Conservation (phyloP, 2,888 invertebrate genomes). For the Morpho deidamia region DNA sequence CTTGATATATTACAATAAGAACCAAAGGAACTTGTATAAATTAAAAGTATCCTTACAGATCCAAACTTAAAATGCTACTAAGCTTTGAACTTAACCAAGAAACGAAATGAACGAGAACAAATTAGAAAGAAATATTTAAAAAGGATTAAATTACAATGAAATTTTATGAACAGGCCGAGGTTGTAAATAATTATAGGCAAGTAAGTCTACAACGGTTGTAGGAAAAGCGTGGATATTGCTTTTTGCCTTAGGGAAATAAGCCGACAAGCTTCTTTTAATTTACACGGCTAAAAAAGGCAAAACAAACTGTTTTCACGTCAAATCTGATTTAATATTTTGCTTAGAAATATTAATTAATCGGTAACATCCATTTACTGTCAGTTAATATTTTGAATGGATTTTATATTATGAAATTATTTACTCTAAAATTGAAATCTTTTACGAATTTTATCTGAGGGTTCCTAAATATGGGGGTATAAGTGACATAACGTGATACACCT, state of each 20-base stretch:
- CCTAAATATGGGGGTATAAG: no score
- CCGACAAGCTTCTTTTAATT: constrained; percentile 9
- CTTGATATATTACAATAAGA: no score
- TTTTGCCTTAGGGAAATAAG: constrained; percentile 18
- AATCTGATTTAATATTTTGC: not conserved
- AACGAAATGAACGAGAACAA: not conserved
- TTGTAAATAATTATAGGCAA: constrained; percentile 33
- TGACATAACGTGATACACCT: no score
- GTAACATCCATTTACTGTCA: no score
- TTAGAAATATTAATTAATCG: no score
- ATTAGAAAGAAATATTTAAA: not conserved
- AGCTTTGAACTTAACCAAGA: not conserved
- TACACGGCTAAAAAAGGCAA: constrained; percentile 4
- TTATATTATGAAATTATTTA: no score
- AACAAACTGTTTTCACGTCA: not conserved
- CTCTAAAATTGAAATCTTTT: no score
- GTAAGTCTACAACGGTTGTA: constrained; percentile 33
- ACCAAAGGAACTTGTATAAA: no score
- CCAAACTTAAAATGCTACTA: no score
- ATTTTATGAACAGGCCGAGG: constrained; percentile 1
- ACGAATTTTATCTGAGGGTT: no score
- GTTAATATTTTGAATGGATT: no score
- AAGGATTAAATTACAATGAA: not conserved
- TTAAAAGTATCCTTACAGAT: no score
- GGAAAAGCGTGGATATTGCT: constrained; percentile 13